These are phyloP conservation scores for Pachyseris speciosa DNA, from an alignment of 64 coral and sea anemone genomes.

Conservation along the genomic window DNA sequence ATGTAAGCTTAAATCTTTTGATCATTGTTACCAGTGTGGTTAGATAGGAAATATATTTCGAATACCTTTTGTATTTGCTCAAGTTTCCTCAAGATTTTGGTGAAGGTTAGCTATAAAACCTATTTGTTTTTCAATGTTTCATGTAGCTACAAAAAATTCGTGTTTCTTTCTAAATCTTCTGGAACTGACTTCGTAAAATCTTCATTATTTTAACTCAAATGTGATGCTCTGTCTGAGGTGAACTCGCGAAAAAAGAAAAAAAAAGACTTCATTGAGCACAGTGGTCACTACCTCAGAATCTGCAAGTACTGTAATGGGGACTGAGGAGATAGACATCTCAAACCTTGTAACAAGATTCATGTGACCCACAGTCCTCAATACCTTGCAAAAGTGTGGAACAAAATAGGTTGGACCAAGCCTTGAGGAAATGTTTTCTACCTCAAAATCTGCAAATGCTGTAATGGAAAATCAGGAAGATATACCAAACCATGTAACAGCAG, in stretches of 20 bases:
- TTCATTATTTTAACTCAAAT: neutral
- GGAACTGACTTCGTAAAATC: neutral
- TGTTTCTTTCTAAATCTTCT: neutral
- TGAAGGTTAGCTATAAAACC: neutral
- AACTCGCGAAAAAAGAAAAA: neutral
- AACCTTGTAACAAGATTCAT: too few species aligned
- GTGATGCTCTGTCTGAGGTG: slow-evolving; percentile 5
- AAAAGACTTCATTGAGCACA: neutral
- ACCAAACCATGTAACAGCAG: too few species aligned
- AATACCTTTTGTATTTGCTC: neutral
- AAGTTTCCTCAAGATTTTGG: neutral
- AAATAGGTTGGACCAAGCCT: too few species aligned
- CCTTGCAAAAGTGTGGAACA: too few species aligned
- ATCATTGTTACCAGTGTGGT: neutral
- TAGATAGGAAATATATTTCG: neutral
- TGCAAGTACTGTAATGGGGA: neutral
- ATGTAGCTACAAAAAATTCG: neutral
- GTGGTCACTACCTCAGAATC: neutral
- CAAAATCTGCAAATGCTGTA: too few species aligned
- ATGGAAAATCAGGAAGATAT: too few species aligned
- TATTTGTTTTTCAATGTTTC: neutral
- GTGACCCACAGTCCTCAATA: neutral
- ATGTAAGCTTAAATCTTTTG: neutral
- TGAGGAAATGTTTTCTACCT: too few species aligned
- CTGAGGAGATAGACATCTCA: neutral